Percentiles rank a stretch among this genome's conserved stretches.
Conservation (phyloP, 2,113 vertebrate genomes). For the Thryonomys swinderianus region DNA sequence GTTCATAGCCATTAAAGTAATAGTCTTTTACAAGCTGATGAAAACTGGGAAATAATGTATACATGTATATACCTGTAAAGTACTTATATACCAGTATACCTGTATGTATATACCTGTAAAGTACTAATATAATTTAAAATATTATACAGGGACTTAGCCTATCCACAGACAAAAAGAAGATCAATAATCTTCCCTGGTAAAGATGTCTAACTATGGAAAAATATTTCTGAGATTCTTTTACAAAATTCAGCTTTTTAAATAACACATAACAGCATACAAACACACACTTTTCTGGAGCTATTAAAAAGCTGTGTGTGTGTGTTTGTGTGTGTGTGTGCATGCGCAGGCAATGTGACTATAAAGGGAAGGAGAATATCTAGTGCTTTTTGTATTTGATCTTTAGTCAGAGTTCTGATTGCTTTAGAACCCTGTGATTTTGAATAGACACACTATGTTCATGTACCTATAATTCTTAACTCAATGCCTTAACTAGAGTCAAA, state of each 20-base stretch:
- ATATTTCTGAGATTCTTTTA: background rate
- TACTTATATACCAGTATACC: background rate
- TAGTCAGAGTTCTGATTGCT: background rate
- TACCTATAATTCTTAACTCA: background rate
- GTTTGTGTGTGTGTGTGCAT: too few species aligned
- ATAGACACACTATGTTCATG: background rate
- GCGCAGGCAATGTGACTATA: background rate
- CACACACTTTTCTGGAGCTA: background rate
- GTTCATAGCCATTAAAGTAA: background rate
- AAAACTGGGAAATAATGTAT: background rate
- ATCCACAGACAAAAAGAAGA: background rate
- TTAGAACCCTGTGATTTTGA: constrained; percentile 23
- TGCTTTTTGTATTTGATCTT: background rate
- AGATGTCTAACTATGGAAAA: background rate
- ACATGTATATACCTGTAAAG: background rate
- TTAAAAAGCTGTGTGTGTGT: background rate
- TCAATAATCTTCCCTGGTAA: background rate
- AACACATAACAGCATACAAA: background rate
- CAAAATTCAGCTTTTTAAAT: constrained; percentile 33
- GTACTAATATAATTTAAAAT: background rate
- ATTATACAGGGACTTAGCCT: background rate
- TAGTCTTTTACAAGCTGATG: background rate
- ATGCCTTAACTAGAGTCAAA: background rate
- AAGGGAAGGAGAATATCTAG: background rate
- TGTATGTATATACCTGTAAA: too few species aligned